A percentile compares a stretch with the other conserved stretches of the same genome.
phyloP scores from a whole-genome alignment of 2,888 invertebrate species.

The Rhabditoides inermis region DNA sequence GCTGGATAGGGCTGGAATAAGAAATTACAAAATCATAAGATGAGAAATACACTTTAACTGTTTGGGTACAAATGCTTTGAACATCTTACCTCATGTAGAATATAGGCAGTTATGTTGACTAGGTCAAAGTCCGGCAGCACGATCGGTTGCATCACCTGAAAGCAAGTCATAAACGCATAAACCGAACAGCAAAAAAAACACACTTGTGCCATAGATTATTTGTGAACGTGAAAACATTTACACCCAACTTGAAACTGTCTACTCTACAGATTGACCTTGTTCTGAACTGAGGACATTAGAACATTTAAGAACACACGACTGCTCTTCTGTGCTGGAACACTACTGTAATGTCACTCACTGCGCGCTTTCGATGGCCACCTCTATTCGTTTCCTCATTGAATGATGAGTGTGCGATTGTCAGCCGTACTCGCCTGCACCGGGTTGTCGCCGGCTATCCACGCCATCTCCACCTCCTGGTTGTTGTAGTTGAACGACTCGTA shows the following conservation, averaged over 20 bases:
- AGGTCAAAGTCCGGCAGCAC: constrained; percentile 37
- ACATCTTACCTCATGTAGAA: constrained; percentile 16
- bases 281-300: too few species aligned
- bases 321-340: background rate
- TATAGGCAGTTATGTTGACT: constrained; percentile 21
- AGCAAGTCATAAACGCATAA: constrained; percentile 15
- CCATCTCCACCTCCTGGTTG: constrained; percentile 35
- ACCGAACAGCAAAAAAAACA: too few species aligned
- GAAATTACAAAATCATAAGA: background rate
- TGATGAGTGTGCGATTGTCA: too few species aligned
- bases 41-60: background rate
- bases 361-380: too few species aligned
- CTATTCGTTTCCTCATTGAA: too few species aligned
- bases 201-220: too few species aligned
- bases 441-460: constrained; percentile 25
- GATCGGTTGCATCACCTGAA: constrained; percentile 29
- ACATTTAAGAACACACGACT: too few species aligned
- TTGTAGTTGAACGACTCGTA: constrained; percentile 44
- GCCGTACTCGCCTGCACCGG: constrained; percentile 20
- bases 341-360: constrained; percentile 3
- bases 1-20: constrained; percentile 34
- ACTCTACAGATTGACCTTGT: too few species aligned
- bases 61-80: background rate
- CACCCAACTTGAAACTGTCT: too few species aligned
- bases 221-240: too few species aligned